Base-by-base conservation (phyloP, 2,113 vertebrate genomes). In the Orientallactaga bullata region DNA sequence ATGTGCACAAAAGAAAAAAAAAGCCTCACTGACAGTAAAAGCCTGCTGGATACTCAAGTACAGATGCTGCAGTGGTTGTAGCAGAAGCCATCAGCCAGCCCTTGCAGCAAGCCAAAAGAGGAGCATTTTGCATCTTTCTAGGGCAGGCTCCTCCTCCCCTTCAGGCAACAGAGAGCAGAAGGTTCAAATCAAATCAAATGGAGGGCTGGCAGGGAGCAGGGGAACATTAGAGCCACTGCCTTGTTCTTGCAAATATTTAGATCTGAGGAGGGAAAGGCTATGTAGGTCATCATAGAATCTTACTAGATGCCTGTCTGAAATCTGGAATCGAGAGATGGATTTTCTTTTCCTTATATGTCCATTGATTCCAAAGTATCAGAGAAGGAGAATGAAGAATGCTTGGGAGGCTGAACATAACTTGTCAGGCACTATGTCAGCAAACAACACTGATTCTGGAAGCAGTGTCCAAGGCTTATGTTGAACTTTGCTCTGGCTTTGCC, bases 281-380 rank as follows among this genome's bases (percentile, higher is more conserved):
- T 66, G 63, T 92, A 88, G 96, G 0, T 4, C 17, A 94, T 4
- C 17, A 94, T 9, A 42, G 68, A 94, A 72, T 97, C 96, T 96
- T 93, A 97, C 96, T 93, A 95, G 51, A 95, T 47, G 93, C 28
- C 84, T 18, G 7, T 68, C 76, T 74, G 78, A 68, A 55, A 90
- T 82, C 97, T 97, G 94, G 94, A 98, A 97, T 97, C 39, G 91
- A 97, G 82, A 72, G 69, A 15, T 92, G 95, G 90, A 26, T 58
- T 42, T 95, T 69, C 83, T 88, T 60, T 95, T 93, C 86, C 80
- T 90, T 47, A 47, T 4, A 95, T 9, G 32, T 87, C 60, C 39
- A 32, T 18, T 63, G 89, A 83, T 42, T 69, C 63, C 77, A 61
- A 81, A 30, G 39, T 23, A 76, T 68, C 74, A 94, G 37, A 47